Conservation (phyloP, 2,797 vertebrate species). For the Crocodylus rhombifer region DNA sequence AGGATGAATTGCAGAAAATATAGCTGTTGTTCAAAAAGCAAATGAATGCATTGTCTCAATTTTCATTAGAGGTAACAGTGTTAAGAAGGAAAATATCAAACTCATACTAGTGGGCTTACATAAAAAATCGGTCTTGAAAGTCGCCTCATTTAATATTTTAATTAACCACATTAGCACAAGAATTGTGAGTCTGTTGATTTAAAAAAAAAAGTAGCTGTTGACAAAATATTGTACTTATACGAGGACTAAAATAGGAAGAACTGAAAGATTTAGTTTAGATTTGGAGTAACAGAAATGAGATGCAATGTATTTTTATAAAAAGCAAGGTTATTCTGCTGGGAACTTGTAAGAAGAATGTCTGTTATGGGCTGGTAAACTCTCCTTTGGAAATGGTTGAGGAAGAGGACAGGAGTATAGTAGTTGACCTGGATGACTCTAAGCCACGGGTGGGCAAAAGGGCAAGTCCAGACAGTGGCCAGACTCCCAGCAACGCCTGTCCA, state of each 20-base stretch:
- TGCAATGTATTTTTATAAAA: fast-evolving
- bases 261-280: background rate
- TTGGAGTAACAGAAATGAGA: fast-evolving
- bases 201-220: fast-evolving
- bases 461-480: too few species aligned
- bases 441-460: too few species aligned
- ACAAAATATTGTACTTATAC: fast-evolving
- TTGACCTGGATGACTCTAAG: background rate
- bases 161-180: too few species aligned
- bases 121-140: too few species aligned
- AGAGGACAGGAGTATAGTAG: fast-evolving
- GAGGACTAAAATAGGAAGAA: background rate
- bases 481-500: too few species aligned
- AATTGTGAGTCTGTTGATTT: fast-evolving
- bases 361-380: fast-evolving
- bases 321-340: fast-evolving
- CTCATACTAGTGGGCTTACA: too few species aligned
- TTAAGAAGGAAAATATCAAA: too few species aligned
- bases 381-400: background rate
- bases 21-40: too few species aligned
- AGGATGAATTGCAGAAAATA: too few species aligned
- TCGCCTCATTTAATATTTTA: too few species aligned
- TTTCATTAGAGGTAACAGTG: too few species aligned
- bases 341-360: fast-evolving
- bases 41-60: too few species aligned